Base-by-base conservation (phyloP, 2,113 vertebrate species). In the Toxostoma redivivum region DNA sequence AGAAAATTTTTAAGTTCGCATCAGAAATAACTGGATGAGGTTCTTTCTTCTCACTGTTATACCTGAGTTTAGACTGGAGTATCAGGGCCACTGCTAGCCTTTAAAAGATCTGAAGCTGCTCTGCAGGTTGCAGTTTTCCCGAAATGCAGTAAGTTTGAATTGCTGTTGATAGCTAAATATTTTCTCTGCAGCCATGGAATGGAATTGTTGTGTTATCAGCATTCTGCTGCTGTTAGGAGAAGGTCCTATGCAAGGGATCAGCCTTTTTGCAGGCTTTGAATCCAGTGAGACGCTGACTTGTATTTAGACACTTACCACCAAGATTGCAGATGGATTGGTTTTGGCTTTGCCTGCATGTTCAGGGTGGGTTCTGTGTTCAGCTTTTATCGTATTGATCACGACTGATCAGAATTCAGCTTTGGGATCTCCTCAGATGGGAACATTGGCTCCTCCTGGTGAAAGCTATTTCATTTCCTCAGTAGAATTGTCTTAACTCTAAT, bases 391-490 rank as follows among this genome's bases (percentile, higher is more conserved):
- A 37, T 64, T 88, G 25, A 7, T 72, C 1, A 0, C 54, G 44
- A 47, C 28, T 66, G 54, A 25, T 58, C 25, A 76, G 54, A 79
- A 78, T 66, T 91, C n/a, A 11, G n/a, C 21, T 86, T 83, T 37
- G 71, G 42, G 18, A 27, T 85, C 90, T 80, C 21, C 24, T 61
- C 4, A 58, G 77, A 66, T 31, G 38, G 57, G 27, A 61, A 66
- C 0, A 0, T 82, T 76, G 3, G 1, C 64, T 90, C 28, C 27
- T 73, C 18, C 17, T 5, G 7, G 15, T 66, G 12, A 72, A 42
- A 85, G 53, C 16, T 19, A 4, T 53, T 78, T 18, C 11, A 5
- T 73, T 80, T 85, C 21, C 35, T 66, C 57, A 54, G 71, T 22
- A 69, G 22, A 27, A n/a, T 77, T 78, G 78, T 86, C 53, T 53